Base-by-base conservation (phyloP, 2,797 vertebrate genomes). In the Petrocephalus sullivani region DNA sequence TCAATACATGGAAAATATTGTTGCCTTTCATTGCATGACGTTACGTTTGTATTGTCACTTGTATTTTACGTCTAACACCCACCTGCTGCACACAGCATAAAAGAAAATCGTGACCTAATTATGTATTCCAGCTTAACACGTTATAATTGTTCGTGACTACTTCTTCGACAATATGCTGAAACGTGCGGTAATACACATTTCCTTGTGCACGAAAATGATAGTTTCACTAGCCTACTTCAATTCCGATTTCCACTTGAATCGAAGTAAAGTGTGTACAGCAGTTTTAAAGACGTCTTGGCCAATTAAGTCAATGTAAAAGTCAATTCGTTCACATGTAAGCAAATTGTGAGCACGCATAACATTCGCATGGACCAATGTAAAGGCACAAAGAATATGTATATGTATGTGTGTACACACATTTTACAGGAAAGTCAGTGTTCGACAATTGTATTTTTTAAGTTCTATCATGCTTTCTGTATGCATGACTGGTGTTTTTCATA, bases 401-500 rank as follows among this genome's bases (percentile, higher is more conserved):
- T 75, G 28, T 28, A 28, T 28, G 28, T 28, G 28, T 28, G 28
- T 28, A 28, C 61, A 28, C 61, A 64, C 41, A 19, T 41, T 81
- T 81, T 81, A n/a, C 19, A 81, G 37, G 75, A 49, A 49, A 46
- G 41, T 3, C 7, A 81, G 19, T 81, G 41, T 49, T 19, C 41
- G 71, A 78, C 37, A 78, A 78, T 78, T 78, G 71, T 78, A 78
- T 28, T 78, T 46, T 41, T 78, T 78, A 46, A 46, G 16, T 46
- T 78, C 37, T 9, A 46, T 41, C 81, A 54, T 53, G 81, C 81
- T 49, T 81, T 81, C n/a, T 84, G 49, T 54, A 54, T 28, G 46
- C n/a, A 54, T 84, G 51, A 85, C 84, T 89, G 85, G 41, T 85
- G 23, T 84, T 84, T 58, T 58, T 54, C 84, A 86, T 58, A 14